Conservation (phyloP, 2,888 invertebrate species). For the Erpobdella octoculata region DNA sequence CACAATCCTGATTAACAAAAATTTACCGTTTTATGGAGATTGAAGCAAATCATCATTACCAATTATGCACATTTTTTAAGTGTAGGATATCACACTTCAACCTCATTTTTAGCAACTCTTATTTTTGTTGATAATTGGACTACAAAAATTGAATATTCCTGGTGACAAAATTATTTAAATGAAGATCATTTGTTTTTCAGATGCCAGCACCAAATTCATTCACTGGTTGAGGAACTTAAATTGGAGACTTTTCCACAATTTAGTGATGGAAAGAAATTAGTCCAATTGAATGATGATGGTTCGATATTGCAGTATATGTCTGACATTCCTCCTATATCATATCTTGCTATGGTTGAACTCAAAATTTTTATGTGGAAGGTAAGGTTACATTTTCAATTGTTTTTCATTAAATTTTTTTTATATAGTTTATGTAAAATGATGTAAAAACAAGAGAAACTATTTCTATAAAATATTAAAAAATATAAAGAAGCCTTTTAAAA, state of each 20-base stretch:
- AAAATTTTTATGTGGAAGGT: constrained; percentile 44
- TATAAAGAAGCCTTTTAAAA: too few species aligned
- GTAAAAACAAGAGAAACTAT: not conserved
- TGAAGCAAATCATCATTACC: too few species aligned
- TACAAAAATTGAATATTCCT: too few species aligned
- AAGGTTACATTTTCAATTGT: not conserved
- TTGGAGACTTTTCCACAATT: constrained; percentile 45
- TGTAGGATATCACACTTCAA: not conserved
- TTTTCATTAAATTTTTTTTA: too few species aligned
- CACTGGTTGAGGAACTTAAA: constrained; percentile 45
- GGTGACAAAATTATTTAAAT: too few species aligned
- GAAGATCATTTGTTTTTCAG: too few species aligned
- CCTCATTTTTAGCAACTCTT: not conserved
- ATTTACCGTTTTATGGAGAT: too few species aligned
- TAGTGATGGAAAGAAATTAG: constrained; percentile 43
- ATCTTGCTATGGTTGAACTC: constrained; percentile 45
- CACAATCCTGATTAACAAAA: too few species aligned
- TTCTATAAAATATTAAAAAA: too few species aligned
- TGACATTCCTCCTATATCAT: constrained; percentile 45
- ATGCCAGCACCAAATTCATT: constrained; percentile 47
- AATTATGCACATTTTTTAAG: too few species aligned
- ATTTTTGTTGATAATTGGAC: too few species aligned
- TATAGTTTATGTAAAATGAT: not conserved
- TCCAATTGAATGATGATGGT: constrained; percentile 43
- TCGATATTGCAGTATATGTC: constrained; percentile 43